Evolutionary conservation across 2,888 invertebrate genomes (phyloP), one percentile per base, ranked within the genome.

Genomic region (Seira ritae): DNA sequence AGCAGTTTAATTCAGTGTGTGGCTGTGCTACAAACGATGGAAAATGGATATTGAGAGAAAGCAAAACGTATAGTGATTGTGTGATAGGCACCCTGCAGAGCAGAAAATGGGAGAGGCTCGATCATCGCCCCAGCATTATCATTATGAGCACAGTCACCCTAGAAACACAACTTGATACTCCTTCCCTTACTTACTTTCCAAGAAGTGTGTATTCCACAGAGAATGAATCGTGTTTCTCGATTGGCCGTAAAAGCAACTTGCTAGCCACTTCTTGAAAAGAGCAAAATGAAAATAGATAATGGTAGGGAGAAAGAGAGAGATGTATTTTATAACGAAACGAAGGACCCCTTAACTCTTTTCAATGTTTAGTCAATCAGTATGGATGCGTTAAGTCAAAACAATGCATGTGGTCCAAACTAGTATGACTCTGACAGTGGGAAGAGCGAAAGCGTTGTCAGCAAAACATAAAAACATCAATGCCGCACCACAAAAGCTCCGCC

Each of bases 71-170:
- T 73, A 70, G 65, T 75, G 75, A 67, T 76, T 60, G 76, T 76
- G 81, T 81, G 76, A 76, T 76, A 71, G 81, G 65, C 69, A 76
- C 23, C 81, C 81, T 60, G 67, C 76, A 71, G 81, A 67, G 81
- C 75, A 42, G 72, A 81, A 81, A 81, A 81, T 81, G 76, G 81
- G 76, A 76, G 76, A 81, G 81, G 71, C 76, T 76, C 76, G 81
- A 81, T 81, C 71, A 81, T 76, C 76, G 50, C 50, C 8, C 2
- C 65, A 19, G 65, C 65, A 65, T 19, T 22, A 65, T 65, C 65
- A 65, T 65, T 22, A 65, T 50, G 50, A 50, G 50, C 50, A 50
- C 50, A 50, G 50, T 50, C 50, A 50, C 50, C 50, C 50, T 50
- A 12, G 8, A 50, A 50, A 50, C 50, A 50, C 50, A 31, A 31